These are phyloP conservation scores for Cheumatopsyche charites DNA, from an alignment of 1,140 invertebrate genomes.

Conservation along the genomic window DNA sequence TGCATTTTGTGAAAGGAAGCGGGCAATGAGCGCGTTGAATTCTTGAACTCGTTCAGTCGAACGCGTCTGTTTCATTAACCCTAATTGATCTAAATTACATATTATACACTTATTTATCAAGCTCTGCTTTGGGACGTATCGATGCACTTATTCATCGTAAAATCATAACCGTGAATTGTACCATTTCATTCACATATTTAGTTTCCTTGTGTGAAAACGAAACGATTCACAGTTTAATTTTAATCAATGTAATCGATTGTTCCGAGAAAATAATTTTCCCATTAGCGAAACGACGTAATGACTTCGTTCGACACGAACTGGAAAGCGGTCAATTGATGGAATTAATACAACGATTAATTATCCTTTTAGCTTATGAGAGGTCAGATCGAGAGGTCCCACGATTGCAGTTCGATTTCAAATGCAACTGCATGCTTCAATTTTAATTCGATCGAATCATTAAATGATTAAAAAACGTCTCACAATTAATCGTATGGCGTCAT, in stretches of 20 bases:
- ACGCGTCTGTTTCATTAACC: constrained; percentile 32
- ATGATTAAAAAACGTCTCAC: too few relatives aligned
- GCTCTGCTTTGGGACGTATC: constrained; percentile 11
- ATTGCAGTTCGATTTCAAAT: neutral
- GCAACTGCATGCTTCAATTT: neutral
- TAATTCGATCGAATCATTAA: too few relatives aligned
- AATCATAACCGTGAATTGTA: neutral
- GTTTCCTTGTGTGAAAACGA: too few relatives aligned
- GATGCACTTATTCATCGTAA: neutral
- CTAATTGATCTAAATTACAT: constrained; percentile 36
- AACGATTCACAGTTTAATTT: too few relatives aligned
- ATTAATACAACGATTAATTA: constrained; percentile 29
- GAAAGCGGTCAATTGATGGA: constrained; percentile 11
- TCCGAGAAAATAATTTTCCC: too few relatives aligned
- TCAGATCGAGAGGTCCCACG: constrained; percentile 17
- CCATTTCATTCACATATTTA: neutral
- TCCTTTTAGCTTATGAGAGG: constrained; percentile 16
- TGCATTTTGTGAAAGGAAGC: constrained; percentile 36
- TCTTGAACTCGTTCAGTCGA: constrained; percentile 31
- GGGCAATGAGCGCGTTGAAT: constrained; percentile 33
- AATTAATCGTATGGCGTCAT: too few relatives aligned
- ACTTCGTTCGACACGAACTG: neutral
- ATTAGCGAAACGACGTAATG: too few relatives aligned
- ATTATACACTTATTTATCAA: constrained; percentile 33
- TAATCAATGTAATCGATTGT: too few relatives aligned